Conservation (phyloP, 2,888 invertebrate genomes). For the Pheosia gnoma region DNA sequence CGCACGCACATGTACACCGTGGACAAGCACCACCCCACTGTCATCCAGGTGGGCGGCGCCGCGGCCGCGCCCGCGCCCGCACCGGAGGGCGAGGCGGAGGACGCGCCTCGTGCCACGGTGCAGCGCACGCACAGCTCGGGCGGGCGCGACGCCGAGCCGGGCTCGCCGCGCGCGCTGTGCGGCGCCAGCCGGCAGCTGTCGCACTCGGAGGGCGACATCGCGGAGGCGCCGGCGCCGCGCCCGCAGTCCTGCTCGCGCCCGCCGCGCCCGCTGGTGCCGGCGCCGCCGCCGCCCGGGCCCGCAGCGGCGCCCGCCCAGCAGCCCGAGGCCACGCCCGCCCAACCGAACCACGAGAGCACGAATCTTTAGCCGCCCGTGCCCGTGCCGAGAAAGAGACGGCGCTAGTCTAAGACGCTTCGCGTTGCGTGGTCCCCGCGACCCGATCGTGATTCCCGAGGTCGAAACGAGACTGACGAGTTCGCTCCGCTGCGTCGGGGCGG, state of each 20-base stretch:
- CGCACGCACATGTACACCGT: constrained; percentile 89
- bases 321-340: constrained; percentile 30
- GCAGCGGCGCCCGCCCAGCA: constrained; percentile 33
- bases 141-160: constrained; percentile 72
- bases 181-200: constrained; percentile 77
- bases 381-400: constrained; percentile 36
- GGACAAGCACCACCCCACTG: constrained; percentile 90
- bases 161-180: constrained; percentile 64
- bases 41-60: constrained; percentile 82
- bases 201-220: constrained; percentile 85
- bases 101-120: constrained; percentile 62
- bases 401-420: constrained; percentile 14
- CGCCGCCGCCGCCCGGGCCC: constrained; percentile 63
- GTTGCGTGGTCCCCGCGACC: no score
- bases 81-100: constrained; percentile 44
- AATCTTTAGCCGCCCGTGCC: constrained; percentile 63
- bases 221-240: constrained; percentile 77
- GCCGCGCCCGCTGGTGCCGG: constrained; percentile 61
- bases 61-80: constrained; percentile 26
- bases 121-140: constrained; percentile 79
- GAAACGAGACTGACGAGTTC: constrained; percentile 55
- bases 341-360: constrained; percentile 55
- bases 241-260: constrained; percentile 60
- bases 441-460: constrained; percentile 31
- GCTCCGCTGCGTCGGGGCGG: constrained; percentile 36